These are phyloP conservation scores for Drosophila takahashii DNA, from an alignment of 1,140 invertebrate species.

Conservation along the genomic window DNA sequence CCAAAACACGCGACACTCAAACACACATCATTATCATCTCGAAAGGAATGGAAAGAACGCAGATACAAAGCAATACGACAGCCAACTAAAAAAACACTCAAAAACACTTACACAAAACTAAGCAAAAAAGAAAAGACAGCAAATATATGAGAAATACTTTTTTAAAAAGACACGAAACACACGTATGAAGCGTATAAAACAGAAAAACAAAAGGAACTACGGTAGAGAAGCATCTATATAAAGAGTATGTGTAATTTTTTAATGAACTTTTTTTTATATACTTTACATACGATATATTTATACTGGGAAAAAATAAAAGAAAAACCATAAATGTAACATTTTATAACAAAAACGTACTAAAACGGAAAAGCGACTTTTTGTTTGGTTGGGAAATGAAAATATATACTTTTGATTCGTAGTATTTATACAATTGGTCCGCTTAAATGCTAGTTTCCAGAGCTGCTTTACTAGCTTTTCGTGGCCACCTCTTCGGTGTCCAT, in stretches of 20 bases:
- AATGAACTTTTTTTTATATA: constrained; percentile 81
- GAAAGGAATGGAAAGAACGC: neutral
- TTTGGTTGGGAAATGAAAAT: neutral
- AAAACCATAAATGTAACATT: constrained; percentile 75
- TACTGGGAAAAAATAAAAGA: constrained; percentile 79
- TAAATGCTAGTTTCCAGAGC: constrained; percentile 5
- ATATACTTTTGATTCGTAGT: constrained; percentile 5
- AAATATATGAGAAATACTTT: constrained; percentile 38
- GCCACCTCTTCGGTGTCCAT: constrained; percentile 11
- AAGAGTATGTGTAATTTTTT: constrained; percentile 81
- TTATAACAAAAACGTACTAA: constrained; percentile 70
- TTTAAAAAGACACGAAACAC: constrained; percentile 49
- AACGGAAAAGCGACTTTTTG: neutral
- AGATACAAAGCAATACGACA: constrained; percentile 34
- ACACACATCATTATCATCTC: neutral
- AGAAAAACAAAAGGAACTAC: constrained; percentile 42
- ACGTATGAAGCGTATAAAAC: constrained; percentile 51
- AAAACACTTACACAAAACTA: constrained; percentile 17
- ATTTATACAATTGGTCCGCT: constrained; percentile 12
- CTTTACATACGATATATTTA: constrained; percentile 82
- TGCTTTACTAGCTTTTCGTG: constrained; percentile 15
- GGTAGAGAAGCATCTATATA: constrained; percentile 37
- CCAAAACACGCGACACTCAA: constrained; percentile 7
- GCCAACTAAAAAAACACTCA: constrained; percentile 3
- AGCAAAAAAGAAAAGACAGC: constrained; percentile 18